Base-by-base conservation (phyloP, 1,140 invertebrate genomes). In the Zaprionus lachaisei region DNA sequence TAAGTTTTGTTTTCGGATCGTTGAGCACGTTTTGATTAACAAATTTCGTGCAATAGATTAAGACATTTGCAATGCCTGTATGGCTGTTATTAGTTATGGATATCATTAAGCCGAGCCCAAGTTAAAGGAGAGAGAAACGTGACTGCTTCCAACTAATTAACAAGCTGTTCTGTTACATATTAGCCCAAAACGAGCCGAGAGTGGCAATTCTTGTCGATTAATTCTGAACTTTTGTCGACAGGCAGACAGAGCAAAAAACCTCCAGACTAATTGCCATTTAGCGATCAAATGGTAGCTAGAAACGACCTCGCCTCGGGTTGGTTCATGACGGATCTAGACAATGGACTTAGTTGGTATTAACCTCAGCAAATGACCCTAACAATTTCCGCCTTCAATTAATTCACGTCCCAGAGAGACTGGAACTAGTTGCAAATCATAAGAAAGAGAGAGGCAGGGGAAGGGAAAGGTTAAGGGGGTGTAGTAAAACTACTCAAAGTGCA, bases 331-430 rank as follows among this genome's bases (percentile, higher is more conserved):
- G 51, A 55, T 41, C 49, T 61, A 65, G 34, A 75, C 24, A 67
- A 79, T 63, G 54, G 61, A 28, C 70, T 68, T 24, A 24, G 28
- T 62, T 66, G 67, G 62, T 72, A 80, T 67, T 70, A 78, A 81
- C 81, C 78, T 74, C 57, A 64, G 37, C 56, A 49, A 66, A 77
- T 77, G 74, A 77, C 70, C 74, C 57, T 38, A 72, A 14, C 84
- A 72, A 79, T 89, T 81, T 87, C 84, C 84, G 84, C 65, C 74
- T 78, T 72, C 67, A 73, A 87, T 71, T 79, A 74, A 74, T 72
- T 44, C 51, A 57, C 28, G 77, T 83, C 83, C 44, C 68, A 54
- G 37, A 31, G 44, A 61, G 49, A n/a, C n/a, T 31, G 41, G 11
- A 66, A 69, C 22, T 47, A 51, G 54, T 26, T 56, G 79, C 63